A percentile compares a stretch with the other conserved stretches of the same genome.
Evolutionary conservation across 1,140 invertebrate genomes (phyloP).

Genomic region (Cyclargus thomasi): DNA sequence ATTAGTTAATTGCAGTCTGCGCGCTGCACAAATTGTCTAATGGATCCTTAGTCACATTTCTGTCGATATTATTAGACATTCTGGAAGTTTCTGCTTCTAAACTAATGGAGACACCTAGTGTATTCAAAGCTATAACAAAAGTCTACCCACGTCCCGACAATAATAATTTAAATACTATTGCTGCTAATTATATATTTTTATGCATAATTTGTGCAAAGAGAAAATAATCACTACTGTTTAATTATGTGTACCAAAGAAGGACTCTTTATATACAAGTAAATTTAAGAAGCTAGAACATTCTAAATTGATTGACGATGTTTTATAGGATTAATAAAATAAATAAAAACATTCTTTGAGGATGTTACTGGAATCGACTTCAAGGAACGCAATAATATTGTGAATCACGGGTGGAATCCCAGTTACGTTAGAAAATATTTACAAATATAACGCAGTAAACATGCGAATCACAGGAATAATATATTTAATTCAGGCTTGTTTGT

Average conservation of each 20-base stretch:
- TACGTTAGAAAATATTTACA: neutral
- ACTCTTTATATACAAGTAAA: neutral
- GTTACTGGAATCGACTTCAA: neutral
- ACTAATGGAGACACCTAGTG: neutral
- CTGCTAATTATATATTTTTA: too few species aligned
- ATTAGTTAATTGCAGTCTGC: neutral
- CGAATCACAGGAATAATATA: neutral
- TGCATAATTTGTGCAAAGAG: too few species aligned
- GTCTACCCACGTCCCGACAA: too few species aligned
- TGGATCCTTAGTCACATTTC: neutral
- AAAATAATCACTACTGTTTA: too few species aligned
- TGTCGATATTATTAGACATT: neutral
- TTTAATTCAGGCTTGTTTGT: neutral
- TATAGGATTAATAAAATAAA: neutral
- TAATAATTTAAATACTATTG: too few species aligned
- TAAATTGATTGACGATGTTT: neutral
- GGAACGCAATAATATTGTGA: constrained; percentile 2
- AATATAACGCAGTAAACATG: neutral
- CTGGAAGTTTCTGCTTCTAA: neutral
- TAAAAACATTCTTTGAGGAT: neutral
- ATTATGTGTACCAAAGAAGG: too few species aligned
- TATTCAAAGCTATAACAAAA: neutral
- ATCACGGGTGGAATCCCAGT: neutral
- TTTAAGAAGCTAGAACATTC: neutral
- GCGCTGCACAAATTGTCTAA: neutral